phyloP scores from a whole-genome alignment of 2,113 vertebrate species.

The Apaloderma vittatum region DNA sequence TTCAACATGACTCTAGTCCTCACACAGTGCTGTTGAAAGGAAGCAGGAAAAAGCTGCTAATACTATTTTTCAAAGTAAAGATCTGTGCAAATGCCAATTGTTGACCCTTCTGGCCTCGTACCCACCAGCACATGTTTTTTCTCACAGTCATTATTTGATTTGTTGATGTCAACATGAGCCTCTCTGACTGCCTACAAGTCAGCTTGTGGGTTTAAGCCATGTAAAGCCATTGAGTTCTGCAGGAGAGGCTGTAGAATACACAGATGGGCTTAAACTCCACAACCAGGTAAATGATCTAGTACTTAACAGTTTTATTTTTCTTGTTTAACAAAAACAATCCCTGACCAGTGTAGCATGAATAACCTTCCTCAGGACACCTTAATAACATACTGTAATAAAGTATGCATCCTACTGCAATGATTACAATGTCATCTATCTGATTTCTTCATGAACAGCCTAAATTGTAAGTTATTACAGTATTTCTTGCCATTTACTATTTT shows the following conservation, averaged over 20 bases:
- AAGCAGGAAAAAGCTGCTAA: not conserved
- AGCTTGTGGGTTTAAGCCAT: not conserved
- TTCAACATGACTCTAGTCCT: not conserved
- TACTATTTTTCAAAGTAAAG: constrained; percentile 31
- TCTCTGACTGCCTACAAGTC: not conserved
- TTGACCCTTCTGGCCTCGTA: not conserved
- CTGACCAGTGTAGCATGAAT: constrained; percentile 32
- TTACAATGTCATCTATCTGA: constrained; percentile 36
- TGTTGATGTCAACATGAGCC: not conserved
- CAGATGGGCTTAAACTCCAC: not conserved
- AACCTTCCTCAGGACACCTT: constrained; percentile 1
- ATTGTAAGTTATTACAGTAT: constrained; percentile 8
- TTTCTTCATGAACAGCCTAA: constrained; percentile 9
- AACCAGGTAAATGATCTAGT: constrained; percentile 1
- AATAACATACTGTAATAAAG: constrained; percentile 32
- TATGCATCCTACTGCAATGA: constrained; percentile 42
- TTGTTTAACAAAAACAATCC: constrained; percentile 26
- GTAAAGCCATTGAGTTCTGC: not conserved
- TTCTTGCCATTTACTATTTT: not conserved
- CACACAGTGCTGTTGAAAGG: not conserved
- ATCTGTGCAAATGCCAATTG: not conserved
- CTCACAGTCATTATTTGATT: not conserved
- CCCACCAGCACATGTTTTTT: not conserved
- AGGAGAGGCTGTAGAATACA: not conserved
- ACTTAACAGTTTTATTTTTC: constrained; percentile 54